These are phyloP conservation scores for Porites lobata DNA, from an alignment of 92 coral and sea anemone genomes.

Conservation along the genomic window DNA sequence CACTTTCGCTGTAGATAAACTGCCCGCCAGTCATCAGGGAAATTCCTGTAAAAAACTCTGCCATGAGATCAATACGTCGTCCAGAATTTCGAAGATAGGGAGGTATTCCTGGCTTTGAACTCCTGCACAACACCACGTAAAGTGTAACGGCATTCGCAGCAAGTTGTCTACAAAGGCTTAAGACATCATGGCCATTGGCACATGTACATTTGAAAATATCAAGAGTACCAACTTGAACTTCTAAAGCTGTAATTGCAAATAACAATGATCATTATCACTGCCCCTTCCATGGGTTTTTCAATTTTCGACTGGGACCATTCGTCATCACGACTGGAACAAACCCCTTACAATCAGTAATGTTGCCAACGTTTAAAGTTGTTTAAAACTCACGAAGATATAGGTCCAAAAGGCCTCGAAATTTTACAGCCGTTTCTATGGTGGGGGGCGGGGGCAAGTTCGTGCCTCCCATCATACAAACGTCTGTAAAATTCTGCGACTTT, in stretches of 20 bases:
- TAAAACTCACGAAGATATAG: too few relatives aligned
- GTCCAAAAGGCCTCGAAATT: too few relatives aligned
- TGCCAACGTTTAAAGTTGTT: too few relatives aligned
- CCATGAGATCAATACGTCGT: not conserved
- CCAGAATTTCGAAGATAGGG: not conserved
- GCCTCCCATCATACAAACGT: too few relatives aligned
- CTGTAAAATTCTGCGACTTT: too few relatives aligned
- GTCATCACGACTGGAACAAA: too few relatives aligned
- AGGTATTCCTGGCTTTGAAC: not conserved
- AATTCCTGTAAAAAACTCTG: conserved; percentile 37
- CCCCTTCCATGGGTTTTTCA: too few relatives aligned
- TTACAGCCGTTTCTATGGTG: too few relatives aligned
- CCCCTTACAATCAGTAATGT: too few relatives aligned
- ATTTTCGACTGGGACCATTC: too few relatives aligned
- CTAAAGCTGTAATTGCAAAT: conserved; percentile 5
- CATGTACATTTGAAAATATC: conserved; percentile 21
- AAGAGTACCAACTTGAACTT: not conserved
- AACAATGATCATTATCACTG: too few relatives aligned
- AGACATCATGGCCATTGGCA: conserved; percentile 30
- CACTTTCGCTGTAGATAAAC: conserved; percentile 3
- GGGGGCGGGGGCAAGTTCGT: too few relatives aligned
- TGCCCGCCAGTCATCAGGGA: conserved; percentile 44
- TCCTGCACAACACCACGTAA: not conserved
- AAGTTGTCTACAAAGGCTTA: conserved; percentile 24
- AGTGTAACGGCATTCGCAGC: conserved; percentile 22